Percentiles rank a stretch among this genome's conserved stretches.
Conservation (phyloP, 1,140 invertebrate species). For the Platyura marginata region DNA sequence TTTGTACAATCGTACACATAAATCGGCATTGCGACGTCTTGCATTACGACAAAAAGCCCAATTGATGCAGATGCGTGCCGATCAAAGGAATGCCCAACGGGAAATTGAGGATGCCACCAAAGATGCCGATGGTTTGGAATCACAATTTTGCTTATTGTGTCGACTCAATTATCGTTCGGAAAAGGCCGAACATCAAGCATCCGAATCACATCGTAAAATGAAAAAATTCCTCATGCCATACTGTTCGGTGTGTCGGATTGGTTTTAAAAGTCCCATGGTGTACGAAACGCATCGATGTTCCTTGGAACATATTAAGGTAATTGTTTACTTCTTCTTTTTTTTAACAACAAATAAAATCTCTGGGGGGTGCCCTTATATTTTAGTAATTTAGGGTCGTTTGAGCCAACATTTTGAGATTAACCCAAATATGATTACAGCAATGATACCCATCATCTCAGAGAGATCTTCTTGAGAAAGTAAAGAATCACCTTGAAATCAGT, state of each 20-base stretch:
- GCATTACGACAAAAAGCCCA: constrained; percentile 49
- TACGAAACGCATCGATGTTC: constrained; percentile 65
- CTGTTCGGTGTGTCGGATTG: constrained; percentile 40
- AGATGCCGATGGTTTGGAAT: constrained; percentile 38
- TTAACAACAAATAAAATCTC: too few relatives aligned
- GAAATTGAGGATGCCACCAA: constrained; percentile 45
- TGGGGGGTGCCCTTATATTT: too few relatives aligned
- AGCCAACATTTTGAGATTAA: too few relatives aligned
- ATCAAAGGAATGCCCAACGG: constrained; percentile 52
- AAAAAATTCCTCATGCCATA: constrained; percentile 63
- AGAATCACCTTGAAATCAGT: too few relatives aligned
- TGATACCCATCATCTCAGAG: too few relatives aligned
- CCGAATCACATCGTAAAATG: constrained; percentile 58
- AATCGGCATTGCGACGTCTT: constrained; percentile 45
- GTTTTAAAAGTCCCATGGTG: constrained; percentile 60
- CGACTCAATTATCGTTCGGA: constrained; percentile 62
- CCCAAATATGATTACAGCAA: too few relatives aligned
- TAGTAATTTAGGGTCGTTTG: too few relatives aligned
- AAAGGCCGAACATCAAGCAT: constrained; percentile 51
- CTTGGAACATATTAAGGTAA: constrained; percentile 57
- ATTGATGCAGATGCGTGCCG: constrained; percentile 47
- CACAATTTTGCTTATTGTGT: constrained; percentile 53
- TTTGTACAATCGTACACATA: constrained; percentile 45
- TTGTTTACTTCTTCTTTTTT: too few relatives aligned
- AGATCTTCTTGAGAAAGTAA: too few relatives aligned